Evolutionary conservation across 2,888 invertebrate genomes (phyloP).

Genomic region (Papilio demoleus): DNA sequence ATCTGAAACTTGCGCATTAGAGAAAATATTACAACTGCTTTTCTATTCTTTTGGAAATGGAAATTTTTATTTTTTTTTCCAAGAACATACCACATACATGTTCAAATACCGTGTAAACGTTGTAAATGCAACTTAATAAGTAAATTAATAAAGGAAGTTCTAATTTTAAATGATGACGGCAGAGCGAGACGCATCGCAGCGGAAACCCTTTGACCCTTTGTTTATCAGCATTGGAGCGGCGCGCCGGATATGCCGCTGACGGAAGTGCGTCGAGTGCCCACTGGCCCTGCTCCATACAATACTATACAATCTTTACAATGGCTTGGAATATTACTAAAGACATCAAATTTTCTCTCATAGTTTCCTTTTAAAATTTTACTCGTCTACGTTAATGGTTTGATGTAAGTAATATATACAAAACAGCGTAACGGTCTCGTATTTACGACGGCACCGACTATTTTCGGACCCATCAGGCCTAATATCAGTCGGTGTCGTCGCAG

Average conservation of each 20-base stretch:
- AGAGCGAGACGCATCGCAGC: slow-evolving; percentile 53
- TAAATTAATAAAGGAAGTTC: slow-evolving; percentile 26
- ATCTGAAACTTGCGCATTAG: too few relatives aligned
- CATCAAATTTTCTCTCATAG: not conserved
- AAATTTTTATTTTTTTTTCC: too few relatives aligned
- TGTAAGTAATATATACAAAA: too few relatives aligned
- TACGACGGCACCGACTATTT: too few relatives aligned
- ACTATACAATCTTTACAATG: not conserved
- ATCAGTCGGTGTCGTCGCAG: too few relatives aligned
- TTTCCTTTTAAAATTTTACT: not conserved
- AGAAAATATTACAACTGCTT: too few relatives aligned
- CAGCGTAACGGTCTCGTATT: too few relatives aligned
- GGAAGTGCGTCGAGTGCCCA: slow-evolving; percentile 68
- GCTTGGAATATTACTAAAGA: not conserved
- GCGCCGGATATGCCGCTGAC: slow-evolving; percentile 70
- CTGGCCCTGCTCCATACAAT: slow-evolving; percentile 32
- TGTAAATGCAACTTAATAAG: slow-evolving; percentile 17
- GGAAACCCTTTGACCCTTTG: slow-evolving; percentile 81
- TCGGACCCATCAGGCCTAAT: too few relatives aligned
- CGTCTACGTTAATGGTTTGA: not conserved
- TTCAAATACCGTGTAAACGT: not conserved
- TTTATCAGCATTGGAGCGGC: slow-evolving; percentile 69
- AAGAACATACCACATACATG: too few relatives aligned
- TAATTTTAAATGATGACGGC: slow-evolving; percentile 40
- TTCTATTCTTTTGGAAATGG: too few relatives aligned